These are phyloP conservation scores for Leptothorax acervorum DNA, from an alignment of 2,888 invertebrate species.

Conservation along the genomic window DNA sequence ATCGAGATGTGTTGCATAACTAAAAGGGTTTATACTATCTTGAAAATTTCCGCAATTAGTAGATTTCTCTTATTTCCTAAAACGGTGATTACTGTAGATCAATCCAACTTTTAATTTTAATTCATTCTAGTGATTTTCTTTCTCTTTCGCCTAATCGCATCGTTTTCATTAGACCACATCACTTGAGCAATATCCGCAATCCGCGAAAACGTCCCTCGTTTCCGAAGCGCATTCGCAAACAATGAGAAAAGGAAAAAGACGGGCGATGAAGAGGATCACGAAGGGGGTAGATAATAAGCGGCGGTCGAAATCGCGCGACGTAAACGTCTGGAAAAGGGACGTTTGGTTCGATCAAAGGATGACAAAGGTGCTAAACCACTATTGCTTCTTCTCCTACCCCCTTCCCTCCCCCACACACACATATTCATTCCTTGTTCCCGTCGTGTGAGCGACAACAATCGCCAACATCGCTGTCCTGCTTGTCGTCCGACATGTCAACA, in stretches of 20 bases:
- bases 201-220: constrained; percentile 3
- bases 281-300: constrained; percentile 30
- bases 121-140: neutral
- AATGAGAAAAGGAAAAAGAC: neutral
- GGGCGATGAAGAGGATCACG: too few relatives aligned
- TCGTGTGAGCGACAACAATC: constrained; percentile 32
- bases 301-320: neutral
- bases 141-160: neutral
- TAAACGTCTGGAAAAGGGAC: neutral
- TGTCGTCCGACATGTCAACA: constrained; percentile 22
- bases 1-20: neutral
- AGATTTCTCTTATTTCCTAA: neutral
- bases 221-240: neutral
- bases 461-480: neutral
- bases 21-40: neutral
- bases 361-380: constrained; percentile 35
- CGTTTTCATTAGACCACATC: neutral
- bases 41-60: neutral
- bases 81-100: neutral
- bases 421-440: neutral
- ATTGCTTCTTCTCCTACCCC: neutral
- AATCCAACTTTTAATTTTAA: constrained; percentile 15
- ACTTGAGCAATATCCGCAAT: constrained; percentile 6
- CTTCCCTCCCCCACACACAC: too few relatives aligned
- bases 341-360: constrained; percentile 22